Conservation (phyloP, 2,888 invertebrate genomes). For the Deladenus siricidicola region DNA sequence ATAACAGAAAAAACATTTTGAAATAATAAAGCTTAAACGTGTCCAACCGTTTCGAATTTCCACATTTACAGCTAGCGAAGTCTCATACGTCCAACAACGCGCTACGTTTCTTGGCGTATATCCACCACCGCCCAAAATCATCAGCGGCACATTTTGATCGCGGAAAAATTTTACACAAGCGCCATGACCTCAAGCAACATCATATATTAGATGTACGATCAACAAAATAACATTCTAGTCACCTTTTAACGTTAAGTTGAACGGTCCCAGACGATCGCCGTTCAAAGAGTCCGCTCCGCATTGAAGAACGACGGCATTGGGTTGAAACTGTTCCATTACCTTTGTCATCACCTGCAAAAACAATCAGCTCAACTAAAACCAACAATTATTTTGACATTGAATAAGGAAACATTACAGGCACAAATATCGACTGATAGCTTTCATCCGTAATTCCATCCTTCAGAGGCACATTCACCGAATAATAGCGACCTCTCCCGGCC, state of each 20-base stretch:
- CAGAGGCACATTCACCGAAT: constrained; percentile 94
- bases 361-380: not conserved
- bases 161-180: constrained; percentile 97
- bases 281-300: constrained; percentile 98
- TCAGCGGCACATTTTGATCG: constrained; percentile 86
- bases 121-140: constrained; percentile 94
- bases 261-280: constrained; percentile 92
- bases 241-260: constrained; percentile 57
- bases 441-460: constrained; percentile 98
- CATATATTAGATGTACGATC: not conserved
- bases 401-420: constrained; percentile 60
- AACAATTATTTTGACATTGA: not conserved
- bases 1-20: not conserved
- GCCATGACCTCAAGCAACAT: constrained; percentile 54
- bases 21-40: not conserved
- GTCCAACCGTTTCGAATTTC: constrained; percentile 38
- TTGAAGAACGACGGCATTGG: constrained; percentile 91
- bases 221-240: not conserved
- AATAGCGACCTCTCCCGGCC: constrained; percentile 80
- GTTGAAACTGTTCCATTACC: constrained; percentile 96
- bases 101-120: constrained; percentile 70
- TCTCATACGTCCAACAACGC: constrained; percentile 98
- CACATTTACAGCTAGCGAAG: constrained; percentile 61
- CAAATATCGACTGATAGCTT: constrained; percentile 86
- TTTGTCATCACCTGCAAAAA: constrained; percentile 55